phyloP scores from a whole-genome alignment of 1,140 invertebrate species.

The Lordiphosa collinella region DNA sequence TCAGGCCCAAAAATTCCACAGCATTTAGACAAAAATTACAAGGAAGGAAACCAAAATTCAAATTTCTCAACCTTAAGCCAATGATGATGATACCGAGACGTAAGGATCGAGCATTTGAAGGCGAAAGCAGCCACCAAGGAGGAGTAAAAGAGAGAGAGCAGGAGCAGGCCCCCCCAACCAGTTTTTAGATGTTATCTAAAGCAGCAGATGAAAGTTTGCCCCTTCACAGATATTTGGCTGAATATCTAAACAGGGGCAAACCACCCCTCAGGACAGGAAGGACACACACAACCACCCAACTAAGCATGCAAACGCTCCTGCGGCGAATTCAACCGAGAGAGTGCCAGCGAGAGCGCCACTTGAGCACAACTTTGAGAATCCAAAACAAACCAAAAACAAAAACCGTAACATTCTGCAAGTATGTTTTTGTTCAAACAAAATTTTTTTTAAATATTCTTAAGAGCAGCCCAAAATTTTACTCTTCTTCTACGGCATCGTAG shows the following conservation, averaged over 20 bases:
- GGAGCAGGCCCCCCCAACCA: conserved; percentile 10
- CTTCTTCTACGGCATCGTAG: conserved; percentile 76
- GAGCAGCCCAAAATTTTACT: conserved; percentile 34
- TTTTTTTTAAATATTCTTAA: background rate
- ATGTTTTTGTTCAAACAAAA: conserved; percentile 52
- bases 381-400: conserved; percentile 23
- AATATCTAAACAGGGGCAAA: conserved; percentile 72
- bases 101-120: conserved; percentile 15
- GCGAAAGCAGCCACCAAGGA: conserved; percentile 47
- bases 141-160: conserved; percentile 18
- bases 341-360: conserved; percentile 40
- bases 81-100: conserved; percentile 52
- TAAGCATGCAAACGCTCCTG: conserved; percentile 38
- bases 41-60: conserved; percentile 76
- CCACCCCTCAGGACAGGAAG: conserved; percentile 67
- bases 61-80: conserved; percentile 39
- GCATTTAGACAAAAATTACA: conserved; percentile 62
- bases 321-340: conserved; percentile 61
- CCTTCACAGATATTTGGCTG: conserved; percentile 64
- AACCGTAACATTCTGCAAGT: too few species aligned
- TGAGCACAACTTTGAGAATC: conserved; percentile 48
- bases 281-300: conserved; percentile 31
- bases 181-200: conserved; percentile 47
- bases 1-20: conserved; percentile 52
- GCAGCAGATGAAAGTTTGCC: conserved; percentile 56